Evolutionary conservation across 2,888 invertebrate species (phyloP).

Genomic region (Lycocerus yunnanus): DNA sequence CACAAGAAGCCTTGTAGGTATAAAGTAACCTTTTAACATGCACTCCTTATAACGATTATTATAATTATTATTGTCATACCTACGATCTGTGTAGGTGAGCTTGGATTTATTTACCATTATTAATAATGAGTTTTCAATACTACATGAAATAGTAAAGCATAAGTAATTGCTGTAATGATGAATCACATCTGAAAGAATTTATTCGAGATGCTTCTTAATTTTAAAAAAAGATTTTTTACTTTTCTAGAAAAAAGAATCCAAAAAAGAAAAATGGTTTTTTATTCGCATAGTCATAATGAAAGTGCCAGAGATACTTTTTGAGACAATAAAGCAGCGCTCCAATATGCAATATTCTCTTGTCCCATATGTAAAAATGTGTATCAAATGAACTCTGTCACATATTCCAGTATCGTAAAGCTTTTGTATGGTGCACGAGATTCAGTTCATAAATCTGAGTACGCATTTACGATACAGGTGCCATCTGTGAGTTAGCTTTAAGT

Average conservation of each 20-base stretch:
- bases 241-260: neutral
- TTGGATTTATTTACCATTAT: neutral
- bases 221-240: neutral
- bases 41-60: neutral
- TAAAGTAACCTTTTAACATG: neutral
- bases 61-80: neutral
- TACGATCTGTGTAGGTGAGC: neutral
- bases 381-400: conserved; percentile 34
- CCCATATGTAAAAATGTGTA: conserved; percentile 28
- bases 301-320: conserved; percentile 19
- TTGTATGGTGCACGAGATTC: conserved; percentile 20
- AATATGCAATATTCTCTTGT: conserved; percentile 30
- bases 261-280: neutral
- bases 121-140: neutral
- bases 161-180: neutral
- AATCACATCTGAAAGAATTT: neutral
- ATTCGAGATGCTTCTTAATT: neutral
- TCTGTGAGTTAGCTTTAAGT: conserved; percentile 24
- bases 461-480: conserved; percentile 32
- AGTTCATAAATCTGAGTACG: conserved; percentile 32
- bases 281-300: conserved; percentile 13
- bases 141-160: no score
- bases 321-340: conserved; percentile 24
- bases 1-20: neutral
- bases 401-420: conserved; percentile 28